Evolutionary conservation across 2,797 vertebrate genomes (phyloP).

Genomic region (Acipenser ruthenus): DNA sequence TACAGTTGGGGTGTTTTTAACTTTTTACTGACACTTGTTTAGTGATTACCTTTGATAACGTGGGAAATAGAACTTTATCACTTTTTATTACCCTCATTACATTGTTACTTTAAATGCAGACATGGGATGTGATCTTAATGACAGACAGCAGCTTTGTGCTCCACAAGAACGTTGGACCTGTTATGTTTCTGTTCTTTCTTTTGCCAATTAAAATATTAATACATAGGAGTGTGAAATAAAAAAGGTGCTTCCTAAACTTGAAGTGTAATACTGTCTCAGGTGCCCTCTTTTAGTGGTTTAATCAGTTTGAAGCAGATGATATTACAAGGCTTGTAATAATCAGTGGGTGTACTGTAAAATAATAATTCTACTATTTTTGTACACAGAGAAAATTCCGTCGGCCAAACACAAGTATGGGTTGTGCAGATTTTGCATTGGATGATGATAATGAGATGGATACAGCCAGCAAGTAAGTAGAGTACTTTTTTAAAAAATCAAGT

Average conservation of each 20-base stretch:
- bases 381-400: slow-evolving; percentile 50
- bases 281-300: no score
- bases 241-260: no score
- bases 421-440: slow-evolving; percentile 50
- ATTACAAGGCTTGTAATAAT: no score
- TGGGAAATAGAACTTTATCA: slow-evolving; percentile 32
- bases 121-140: slow-evolving; percentile 52
- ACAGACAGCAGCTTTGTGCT: slow-evolving; percentile 25
- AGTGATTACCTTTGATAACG: slow-evolving; percentile 38
- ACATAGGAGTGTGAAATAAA: slow-evolving; percentile 56
- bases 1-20: no score
- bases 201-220: slow-evolving; percentile 47
- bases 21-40: slow-evolving; percentile 16
- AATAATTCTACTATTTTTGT: slow-evolving; percentile 1
- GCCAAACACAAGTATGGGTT: slow-evolving; percentile 44
- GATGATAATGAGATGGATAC: slow-evolving; percentile 73
- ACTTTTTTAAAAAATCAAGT: no score
- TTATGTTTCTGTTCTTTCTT: slow-evolving; percentile 57
- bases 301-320: no score
- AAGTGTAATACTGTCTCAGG: no score
- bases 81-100: slow-evolving; percentile 17
- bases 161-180: slow-evolving; percentile 28
- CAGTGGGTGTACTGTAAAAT: no score
- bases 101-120: neutral
- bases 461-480: slow-evolving; percentile 77